Conservation (phyloP, 1,140 invertebrate genomes). For the Reticulitermes speratus region DNA sequence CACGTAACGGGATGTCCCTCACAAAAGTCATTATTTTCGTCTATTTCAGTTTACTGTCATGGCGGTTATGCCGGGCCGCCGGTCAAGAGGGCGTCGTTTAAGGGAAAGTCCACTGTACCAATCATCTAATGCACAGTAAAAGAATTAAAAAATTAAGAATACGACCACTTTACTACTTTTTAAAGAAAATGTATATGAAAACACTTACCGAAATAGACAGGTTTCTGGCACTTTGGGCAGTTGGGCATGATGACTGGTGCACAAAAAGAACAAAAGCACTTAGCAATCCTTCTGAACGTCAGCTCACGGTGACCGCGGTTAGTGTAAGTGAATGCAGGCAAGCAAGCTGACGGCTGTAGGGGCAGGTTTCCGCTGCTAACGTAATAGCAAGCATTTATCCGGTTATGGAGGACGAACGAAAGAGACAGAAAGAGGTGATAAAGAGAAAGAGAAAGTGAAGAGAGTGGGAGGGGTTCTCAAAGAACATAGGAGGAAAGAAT, state of each 20-base stretch:
- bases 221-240: slow-evolving; percentile 59
- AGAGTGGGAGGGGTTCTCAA: not conserved
- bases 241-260: slow-evolving; percentile 52
- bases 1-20: no score
- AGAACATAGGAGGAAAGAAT: not conserved
- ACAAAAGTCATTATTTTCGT: no score
- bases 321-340: not conserved
- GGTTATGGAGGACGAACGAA: slow-evolving; percentile 2
- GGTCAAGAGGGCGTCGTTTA: no score
- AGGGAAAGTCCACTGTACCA: no score
- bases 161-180: no score
- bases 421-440: not conserved
- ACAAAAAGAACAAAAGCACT: not conserved
- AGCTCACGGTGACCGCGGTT: not conserved
- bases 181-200: no score
- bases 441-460: not conserved
- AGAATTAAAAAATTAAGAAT: no score
- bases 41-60: no score
- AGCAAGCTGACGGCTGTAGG: not conserved
- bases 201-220: slow-evolving; percentile 59
- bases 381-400: not conserved
- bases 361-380: not conserved
- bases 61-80: no score
- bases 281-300: not conserved
- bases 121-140: no score